A percentile compares a stretch with the other conserved stretches of the same genome.
Conservation (phyloP, 2,888 invertebrate genomes). For the Dynastes maya region DNA sequence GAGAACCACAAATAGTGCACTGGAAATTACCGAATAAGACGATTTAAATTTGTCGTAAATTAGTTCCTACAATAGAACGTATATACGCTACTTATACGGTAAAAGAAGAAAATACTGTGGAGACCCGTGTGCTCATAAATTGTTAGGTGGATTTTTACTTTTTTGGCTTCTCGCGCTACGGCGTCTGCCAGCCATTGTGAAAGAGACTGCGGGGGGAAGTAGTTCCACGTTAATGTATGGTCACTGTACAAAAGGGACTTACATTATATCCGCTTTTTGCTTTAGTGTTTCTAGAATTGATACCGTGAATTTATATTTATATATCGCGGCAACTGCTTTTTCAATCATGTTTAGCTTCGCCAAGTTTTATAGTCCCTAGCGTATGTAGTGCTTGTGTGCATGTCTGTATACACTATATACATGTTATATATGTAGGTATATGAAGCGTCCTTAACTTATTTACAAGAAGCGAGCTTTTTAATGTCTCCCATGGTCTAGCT, state of each 20-base stretch:
- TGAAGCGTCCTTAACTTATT: conserved; percentile 15
- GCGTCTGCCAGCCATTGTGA: conserved; percentile 50
- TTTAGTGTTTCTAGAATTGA: conserved; percentile 49
- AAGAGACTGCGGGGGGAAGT: conserved; percentile 52
- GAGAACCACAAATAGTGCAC: not conserved
- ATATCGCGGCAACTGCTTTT: conserved; percentile 36
- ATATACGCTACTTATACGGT: conserved; percentile 23
- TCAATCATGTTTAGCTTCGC: conserved; percentile 43
- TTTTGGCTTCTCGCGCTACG: conserved; percentile 50
- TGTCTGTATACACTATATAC: not conserved
- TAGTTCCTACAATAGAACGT: conserved; percentile 46
- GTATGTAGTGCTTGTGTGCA: not conserved
- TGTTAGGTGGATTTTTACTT: conserved; percentile 56
- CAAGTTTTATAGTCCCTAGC: conserved; percentile 26
- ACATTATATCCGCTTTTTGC: conserved; percentile 49
- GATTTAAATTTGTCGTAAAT: conserved; percentile 19
- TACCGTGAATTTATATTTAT: conserved; percentile 46
- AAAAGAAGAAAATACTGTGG: conserved; percentile 20
- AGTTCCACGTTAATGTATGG: conserved; percentile 54
- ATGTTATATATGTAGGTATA: not conserved
- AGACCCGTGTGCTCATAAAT: conserved; percentile 57
- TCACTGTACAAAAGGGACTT: conserved; percentile 53
- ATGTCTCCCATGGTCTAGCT: conserved; percentile 28
- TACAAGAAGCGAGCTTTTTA: conserved; percentile 23
- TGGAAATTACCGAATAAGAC: not conserved